Percentiles rank a stretch among this genome's conserved stretches.
These are phyloP conservation scores for Oligia fasciuncula DNA, from an alignment of 2,888 invertebrate species.

Conservation along the genomic window DNA sequence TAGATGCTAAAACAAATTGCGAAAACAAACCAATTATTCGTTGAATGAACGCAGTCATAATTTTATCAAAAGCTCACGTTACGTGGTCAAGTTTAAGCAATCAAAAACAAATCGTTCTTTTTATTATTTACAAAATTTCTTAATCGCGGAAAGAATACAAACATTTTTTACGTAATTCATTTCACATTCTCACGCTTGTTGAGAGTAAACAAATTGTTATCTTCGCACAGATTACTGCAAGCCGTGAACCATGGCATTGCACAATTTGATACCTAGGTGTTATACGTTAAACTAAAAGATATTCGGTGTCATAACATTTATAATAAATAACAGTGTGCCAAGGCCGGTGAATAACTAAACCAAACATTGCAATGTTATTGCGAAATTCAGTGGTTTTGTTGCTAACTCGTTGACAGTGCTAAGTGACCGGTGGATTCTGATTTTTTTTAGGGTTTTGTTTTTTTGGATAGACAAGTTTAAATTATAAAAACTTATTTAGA, in stretches of 20 bases:
- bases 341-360: slow-evolving; percentile 66
- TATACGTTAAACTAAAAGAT: slow-evolving; percentile 58
- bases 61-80: slow-evolving; percentile 32
- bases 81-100: slow-evolving; percentile 41
- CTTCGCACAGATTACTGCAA: slow-evolving; percentile 29
- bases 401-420: slow-evolving; percentile 6
- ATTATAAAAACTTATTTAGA: background rate
- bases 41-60: slow-evolving; percentile 8
- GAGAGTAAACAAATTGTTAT: slow-evolving; percentile 47
- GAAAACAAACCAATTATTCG: background rate
- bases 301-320: slow-evolving; percentile 54
- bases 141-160: slow-evolving; percentile 45
- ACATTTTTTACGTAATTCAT: slow-evolving; percentile 50
- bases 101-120: slow-evolving; percentile 33
- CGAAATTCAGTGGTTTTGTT: slow-evolving; percentile 34
- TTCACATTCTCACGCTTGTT: slow-evolving; percentile 45
- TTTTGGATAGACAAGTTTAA: background rate
- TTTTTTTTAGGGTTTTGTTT: background rate
- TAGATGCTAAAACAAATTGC: slow-evolving; percentile 1
- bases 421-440: slow-evolving; percentile 24
- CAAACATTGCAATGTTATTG: slow-evolving; percentile 54
- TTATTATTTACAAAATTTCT: slow-evolving; percentile 44
- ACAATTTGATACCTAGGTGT: slow-evolving; percentile 56
- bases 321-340: slow-evolving; percentile 65
- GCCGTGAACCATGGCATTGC: slow-evolving; percentile 51